Evolutionary conservation across 1,140 invertebrate genomes (phyloP).

Genomic region (Lasioglossum baleicum): DNA sequence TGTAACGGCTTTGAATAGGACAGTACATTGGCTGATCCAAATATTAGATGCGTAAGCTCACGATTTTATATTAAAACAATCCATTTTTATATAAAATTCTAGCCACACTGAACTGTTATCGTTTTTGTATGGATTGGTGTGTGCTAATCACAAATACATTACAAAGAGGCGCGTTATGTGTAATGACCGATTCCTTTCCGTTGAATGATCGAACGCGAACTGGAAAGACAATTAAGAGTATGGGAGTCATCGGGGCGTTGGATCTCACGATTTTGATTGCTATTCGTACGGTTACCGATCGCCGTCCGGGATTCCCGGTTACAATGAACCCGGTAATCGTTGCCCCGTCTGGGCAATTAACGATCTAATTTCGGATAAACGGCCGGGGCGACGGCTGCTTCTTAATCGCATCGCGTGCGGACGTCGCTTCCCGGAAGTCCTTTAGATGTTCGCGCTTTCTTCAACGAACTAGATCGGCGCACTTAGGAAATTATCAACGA

Average conservation of each 20-base stretch:
- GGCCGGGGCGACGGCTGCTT: background rate
- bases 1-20: background rate
- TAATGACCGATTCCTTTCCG: background rate
- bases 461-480: background rate
- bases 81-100: too few relatives aligned
- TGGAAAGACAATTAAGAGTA: constrained; percentile 11
- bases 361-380: constrained; percentile 36
- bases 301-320: background rate
- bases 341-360: constrained; percentile 13
- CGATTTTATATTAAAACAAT: too few relatives aligned
- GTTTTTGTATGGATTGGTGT: too few relatives aligned
- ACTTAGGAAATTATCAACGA: background rate
- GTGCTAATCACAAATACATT: too few relatives aligned
- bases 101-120: too few relatives aligned
- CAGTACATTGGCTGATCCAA: too few relatives aligned
- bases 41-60: too few relatives aligned
- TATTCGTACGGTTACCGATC: constrained; percentile 2
- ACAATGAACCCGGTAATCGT: constrained; percentile 29
- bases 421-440: constrained; percentile 39
- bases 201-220: background rate
- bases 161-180: too few relatives aligned
- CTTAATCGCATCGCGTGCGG: constrained; percentile 55
- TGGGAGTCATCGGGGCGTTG: background rate
- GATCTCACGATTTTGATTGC: constrained; percentile 15
- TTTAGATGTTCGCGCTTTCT: constrained; percentile 10